Base-by-base conservation (phyloP, 1,140 invertebrate genomes). In the Rhopalosiphum maidis region DNA sequence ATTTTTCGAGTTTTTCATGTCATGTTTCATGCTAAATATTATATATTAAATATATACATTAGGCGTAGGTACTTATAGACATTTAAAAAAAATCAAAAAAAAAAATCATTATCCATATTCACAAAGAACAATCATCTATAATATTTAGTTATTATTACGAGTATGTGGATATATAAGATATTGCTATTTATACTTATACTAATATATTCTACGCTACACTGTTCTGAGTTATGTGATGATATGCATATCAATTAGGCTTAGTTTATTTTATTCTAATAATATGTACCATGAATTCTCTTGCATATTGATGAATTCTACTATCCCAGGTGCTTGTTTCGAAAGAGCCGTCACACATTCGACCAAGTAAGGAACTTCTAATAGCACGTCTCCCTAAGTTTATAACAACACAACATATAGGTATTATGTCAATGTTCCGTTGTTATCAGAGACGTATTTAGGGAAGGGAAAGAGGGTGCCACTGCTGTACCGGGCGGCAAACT, bases 341-440 rank as follows among this genome's bases (percentile, higher is more conserved):
- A 93, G 41, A 46, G 85, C 82, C 1, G 91, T 93, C 2, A 93
- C 91, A 54, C 68, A 93, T 93, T 93, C 91, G 6, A 93, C 77
- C 15, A 93, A 93, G 48, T 86, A 43, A 2, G 91, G 91, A 18
- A 93, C 91, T 93, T 93, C 82, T 35, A 93, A 93, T 11, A 93
- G 43, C n/a, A 93, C 18, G 25, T 93, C 91, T 85, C 91, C 91
- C 91, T 93, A 92, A 87, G n/a, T 18, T 77, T n/a, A n/a, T 77
- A n/a, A 77, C 11, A n/a, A 11, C 9, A 68, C 60, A 68, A 68
- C 25, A 60, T 60, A n/a, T 60, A n/a, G 48, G 5, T n/a, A 68
- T 68, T 68, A 68, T n/a, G 30, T 77, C 22, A n/a, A 77, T n/a
- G n/a, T n/a, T 18, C 0, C 3, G 15, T 77, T 77, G 15, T 77